Conservation (phyloP, 2,113 vertebrate species). For the Rallus limicola region DNA sequence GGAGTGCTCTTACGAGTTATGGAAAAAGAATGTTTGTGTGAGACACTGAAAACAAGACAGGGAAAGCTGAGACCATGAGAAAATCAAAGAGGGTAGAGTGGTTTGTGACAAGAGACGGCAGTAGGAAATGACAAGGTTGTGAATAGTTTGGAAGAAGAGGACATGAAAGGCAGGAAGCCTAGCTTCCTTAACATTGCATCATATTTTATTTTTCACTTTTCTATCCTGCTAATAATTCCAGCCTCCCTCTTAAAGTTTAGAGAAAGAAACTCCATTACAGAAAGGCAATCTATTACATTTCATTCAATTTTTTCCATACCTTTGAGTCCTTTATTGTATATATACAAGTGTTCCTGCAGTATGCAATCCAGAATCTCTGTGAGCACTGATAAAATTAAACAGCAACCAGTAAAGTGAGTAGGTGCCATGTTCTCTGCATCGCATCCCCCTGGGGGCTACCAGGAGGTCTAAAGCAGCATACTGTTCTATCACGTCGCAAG, state of each 20-base stretch:
- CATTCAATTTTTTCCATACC: neutral
- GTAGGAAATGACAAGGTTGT: slow-evolving; percentile 59
- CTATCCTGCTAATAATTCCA: neutral
- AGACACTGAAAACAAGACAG: neutral
- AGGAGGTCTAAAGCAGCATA: neutral
- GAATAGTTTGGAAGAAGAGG: slow-evolving; percentile 45
- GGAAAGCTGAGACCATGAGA: slow-evolving; percentile 49
- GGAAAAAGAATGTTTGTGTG: neutral
- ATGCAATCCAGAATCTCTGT: neutral
- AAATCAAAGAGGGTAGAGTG: slow-evolving; percentile 34
- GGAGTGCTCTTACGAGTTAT: neutral
- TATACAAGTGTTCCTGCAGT: neutral
- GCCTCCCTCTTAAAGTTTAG: neutral
- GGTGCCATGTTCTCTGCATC: neutral
- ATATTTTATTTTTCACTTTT: slow-evolving; percentile 47
- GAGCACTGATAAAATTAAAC: neutral
- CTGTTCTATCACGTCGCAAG: neutral
- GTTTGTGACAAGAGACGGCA: slow-evolving; percentile 44
- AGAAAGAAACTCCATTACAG: neutral
- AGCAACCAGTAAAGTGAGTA: neutral
- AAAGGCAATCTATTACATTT: neutral
- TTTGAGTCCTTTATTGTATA: neutral
- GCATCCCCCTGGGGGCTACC: neutral
- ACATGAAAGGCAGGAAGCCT: slow-evolving; percentile 64
- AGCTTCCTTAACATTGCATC: slow-evolving; percentile 61